Evolutionary conservation across 2,888 invertebrate species (phyloP), one percentile per base, ranked within the genome.

Genomic region (Drosophila borborema): DNA sequence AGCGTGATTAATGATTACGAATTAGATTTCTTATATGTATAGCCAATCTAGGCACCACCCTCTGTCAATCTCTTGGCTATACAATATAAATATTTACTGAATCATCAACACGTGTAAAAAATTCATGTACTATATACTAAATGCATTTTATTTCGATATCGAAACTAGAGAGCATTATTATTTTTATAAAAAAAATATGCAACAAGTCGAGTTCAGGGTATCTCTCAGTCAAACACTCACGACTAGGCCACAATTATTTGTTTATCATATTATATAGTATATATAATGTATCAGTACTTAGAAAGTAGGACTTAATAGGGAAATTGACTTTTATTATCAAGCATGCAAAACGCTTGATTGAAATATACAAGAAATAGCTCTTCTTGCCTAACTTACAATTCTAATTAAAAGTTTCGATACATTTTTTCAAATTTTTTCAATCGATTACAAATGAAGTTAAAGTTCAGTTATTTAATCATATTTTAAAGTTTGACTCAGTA

Each of bases 1-100:
- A 64, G 66, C 49, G 70, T 83, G 88, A 88, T 88, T 88, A 83
- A 85, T 88, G 86, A 86, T 66, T 72, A 64, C 61, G 63, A 38
- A 59, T 66, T 49, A 60, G 64, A 67, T 71, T 78, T 72, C 40
- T 31, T 62, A 64, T 48, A 36, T 51, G 16, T 46, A 49, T 54
- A 34, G 59, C 10, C 46, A 54, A 43, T 31, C n/a, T 53, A 12
- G 16, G 23, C 31, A 6, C 49, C 34, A 34, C 31, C 49, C 23
- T 16, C 40, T 28, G 31, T 7, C 38, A 20, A 9, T 41, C 16
- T 46, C 6, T 51, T 28, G 7, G n/a, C 41, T 53, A 48, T 5
- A 31, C 16, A 49, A 31, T 16, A 49, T n/a, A 1, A 23, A 49
- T 23, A n/a, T 49, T 45, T n/a, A 40, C 48, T 70, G 59, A 66